Base-by-base conservation (phyloP, 2,888 invertebrate genomes). In the Danaus chrysippus region DNA sequence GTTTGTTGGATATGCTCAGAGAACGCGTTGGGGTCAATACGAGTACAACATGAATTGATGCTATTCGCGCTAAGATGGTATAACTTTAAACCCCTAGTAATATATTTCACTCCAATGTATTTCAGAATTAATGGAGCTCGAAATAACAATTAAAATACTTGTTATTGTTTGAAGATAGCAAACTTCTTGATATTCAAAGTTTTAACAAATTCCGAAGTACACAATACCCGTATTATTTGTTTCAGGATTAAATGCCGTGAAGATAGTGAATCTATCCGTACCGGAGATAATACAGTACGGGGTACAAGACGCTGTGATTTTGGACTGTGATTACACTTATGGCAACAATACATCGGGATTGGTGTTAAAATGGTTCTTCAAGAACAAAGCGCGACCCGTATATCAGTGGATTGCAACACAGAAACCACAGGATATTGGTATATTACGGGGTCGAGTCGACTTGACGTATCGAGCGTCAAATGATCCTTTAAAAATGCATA, bases 301-400 rank as follows among this genome's bases (percentile, higher is more conserved):
- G 68, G 92, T 93, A 43, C 91, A 92, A 67, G 92, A 92, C 69
- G 91, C 93, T 23, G 93, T 93, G 44, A 87, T 95, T 64, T 85
- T 96, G 76, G 96, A 96, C 84, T 96, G 96, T 85, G n/a, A n/a
- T n/a, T n/a, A n/a, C n/a, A n/a, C n/a, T n/a, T n/a, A n/a, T n/a
- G n/a, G n/a, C n/a, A n/a, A 93, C 61, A 92, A 93, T 73, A 93
- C 94, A 69, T 84, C 92, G 0, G 94, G 94, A 10, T 85, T 96
- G 43, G 94, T 95, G 62, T 93, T 96, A 42, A 95, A 96, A 84
- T 96, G 96, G 96, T 95, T 93, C 82, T 92, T 94, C 76, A 93
- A 93, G 79, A 93, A 93, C 76, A 93, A 92, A 77, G 91, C 92
- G 1, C 96, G n/a, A n/a, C n/a, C n/a, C n/a, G n/a, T n/a, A n/a